Evolutionary conservation across 2,888 invertebrate species (phyloP).

Genomic region (Trissolcus brochymenae): DNA sequence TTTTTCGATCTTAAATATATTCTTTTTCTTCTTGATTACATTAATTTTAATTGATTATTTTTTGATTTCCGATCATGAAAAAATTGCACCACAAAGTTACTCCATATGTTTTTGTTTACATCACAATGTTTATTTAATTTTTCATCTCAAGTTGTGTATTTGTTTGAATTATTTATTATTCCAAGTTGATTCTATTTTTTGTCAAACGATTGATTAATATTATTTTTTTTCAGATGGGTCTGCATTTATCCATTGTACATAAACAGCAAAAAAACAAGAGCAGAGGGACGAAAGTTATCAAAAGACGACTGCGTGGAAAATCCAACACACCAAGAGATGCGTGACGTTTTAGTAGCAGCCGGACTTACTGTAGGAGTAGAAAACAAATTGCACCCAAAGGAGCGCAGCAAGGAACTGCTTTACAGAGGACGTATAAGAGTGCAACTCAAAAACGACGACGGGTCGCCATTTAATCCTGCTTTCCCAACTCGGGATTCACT

Average conservation of each 20-base stretch:
- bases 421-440: conserved; percentile 93
- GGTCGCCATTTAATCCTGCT: conserved; percentile 83
- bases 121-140: neutral
- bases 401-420: conserved; percentile 91
- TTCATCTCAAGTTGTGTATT: neutral
- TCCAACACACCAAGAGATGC: conserved; percentile 95
- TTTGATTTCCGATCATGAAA: too few relatives aligned
- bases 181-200: neutral
- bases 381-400: conserved; percentile 93
- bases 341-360: conserved; percentile 91
- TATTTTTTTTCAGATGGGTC: conserved; percentile 85
- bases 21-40: too few relatives aligned
- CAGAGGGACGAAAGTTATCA: conserved; percentile 90
- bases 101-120: neutral
- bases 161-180: neutral
- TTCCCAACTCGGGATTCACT: conserved; percentile 87
- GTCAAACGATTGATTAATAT: too few relatives aligned
- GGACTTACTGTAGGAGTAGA: conserved; percentile 93
- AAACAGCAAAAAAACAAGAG: conserved; percentile 93
- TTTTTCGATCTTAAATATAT: too few relatives aligned
- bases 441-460: conserved; percentile 94
- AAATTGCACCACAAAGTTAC: too few relatives aligned
- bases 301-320: conserved; percentile 94
- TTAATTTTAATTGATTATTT: too few relatives aligned
- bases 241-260: conserved; percentile 98